Conservation (phyloP, 2,888 invertebrate species). For the Polydrusus tereticollis region DNA sequence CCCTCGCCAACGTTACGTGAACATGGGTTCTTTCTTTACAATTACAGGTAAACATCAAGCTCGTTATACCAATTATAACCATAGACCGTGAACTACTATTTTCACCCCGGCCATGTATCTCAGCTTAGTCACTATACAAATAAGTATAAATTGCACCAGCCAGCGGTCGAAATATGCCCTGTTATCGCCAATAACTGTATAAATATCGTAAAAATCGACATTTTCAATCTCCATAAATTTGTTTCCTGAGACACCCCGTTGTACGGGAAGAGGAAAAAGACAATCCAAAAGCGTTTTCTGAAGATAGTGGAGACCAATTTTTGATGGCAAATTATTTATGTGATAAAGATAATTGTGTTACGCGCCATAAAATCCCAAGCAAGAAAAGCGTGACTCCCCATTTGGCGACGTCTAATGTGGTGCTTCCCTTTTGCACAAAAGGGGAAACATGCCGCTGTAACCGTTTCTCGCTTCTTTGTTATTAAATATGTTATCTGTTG, state of each 20-base stretch:
- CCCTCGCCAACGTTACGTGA: no score
- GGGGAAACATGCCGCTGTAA: conserved; percentile 31
- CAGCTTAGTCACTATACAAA: not conserved
- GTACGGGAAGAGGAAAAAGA: conserved; percentile 30
- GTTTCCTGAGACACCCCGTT: conserved; percentile 7
- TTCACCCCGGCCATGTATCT: not conserved
- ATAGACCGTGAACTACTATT: no score
- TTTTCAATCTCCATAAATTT: conserved; percentile 42
- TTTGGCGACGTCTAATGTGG: conserved; percentile 36
- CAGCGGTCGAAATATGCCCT: not conserved
- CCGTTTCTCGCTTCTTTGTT: conserved; percentile 19
- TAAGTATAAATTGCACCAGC: not conserved
- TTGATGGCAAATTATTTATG: conserved; percentile 48
- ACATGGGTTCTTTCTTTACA: no score
- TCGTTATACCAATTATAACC: no score
- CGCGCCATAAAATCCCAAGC: conserved; percentile 45
- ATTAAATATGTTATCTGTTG: conserved; percentile 41
- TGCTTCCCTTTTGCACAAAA: conserved; percentile 34
- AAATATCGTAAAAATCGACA: conserved; percentile 34
- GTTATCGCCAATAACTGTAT: not conserved
- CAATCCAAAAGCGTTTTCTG: conserved; percentile 38
- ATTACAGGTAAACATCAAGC: no score
- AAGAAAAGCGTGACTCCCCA: conserved; percentile 46
- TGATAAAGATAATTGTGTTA: conserved; percentile 47
- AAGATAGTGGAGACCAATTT: conserved; percentile 42